Conservation (phyloP, 2,797 vertebrate species). For the Danio kyathit region DNA sequence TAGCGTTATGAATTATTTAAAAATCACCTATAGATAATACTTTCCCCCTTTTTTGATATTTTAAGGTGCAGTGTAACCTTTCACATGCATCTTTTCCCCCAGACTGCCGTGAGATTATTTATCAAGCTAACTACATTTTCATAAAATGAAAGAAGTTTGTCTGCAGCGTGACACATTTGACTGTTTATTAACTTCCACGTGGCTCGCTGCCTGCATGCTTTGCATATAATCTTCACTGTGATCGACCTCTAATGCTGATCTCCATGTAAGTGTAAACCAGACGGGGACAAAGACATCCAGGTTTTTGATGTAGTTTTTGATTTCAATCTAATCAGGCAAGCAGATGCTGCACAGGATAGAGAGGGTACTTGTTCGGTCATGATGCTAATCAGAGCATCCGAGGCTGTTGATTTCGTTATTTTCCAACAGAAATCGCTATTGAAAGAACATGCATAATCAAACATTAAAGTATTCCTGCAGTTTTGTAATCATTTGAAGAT, state of each 20-base stretch:
- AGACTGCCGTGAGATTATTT: not conserved
- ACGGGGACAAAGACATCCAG: not conserved
- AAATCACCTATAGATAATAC: no score
- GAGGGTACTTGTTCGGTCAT: not conserved
- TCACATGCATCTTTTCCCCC: not conserved
- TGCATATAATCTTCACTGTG: constrained; percentile 29
- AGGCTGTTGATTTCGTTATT: not conserved
- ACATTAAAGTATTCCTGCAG: not conserved
- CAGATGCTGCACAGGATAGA: not conserved
- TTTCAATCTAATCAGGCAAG: not conserved
- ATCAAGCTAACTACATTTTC: not conserved
- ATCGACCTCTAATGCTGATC: constrained; percentile 11
- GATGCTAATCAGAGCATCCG: constrained; percentile 1
- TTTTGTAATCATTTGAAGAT: not conserved
- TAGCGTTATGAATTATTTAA: no score
- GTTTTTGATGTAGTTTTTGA: constrained; percentile 12
- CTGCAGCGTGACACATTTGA: not conserved
- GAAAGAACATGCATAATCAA: not conserved
- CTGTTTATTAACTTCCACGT: constrained; percentile 45
- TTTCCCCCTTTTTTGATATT: not conserved
- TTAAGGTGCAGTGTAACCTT: not conserved
- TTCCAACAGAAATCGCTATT: not conserved
- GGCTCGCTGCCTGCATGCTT: constrained; percentile 13
- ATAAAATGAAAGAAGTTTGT: constrained; percentile 22
- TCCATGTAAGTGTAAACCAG: not conserved